Conservation (phyloP, 2,888 invertebrate species). For the Pinctada fucata region DNA sequence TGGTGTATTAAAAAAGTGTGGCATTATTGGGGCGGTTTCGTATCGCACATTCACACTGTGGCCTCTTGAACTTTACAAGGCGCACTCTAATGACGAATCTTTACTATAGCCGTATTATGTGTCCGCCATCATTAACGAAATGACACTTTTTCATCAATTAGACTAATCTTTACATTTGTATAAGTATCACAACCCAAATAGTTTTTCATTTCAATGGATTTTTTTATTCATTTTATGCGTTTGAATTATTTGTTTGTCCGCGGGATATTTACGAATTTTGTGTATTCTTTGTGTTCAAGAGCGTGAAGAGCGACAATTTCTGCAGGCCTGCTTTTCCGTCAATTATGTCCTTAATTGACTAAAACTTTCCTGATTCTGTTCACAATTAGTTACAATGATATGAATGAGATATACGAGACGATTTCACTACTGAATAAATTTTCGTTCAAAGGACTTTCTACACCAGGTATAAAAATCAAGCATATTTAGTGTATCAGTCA, state of each 20-base stretch:
- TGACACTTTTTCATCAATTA: slow-evolving; percentile 41
- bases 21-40: slow-evolving; percentile 37
- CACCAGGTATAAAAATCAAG: too few species aligned
- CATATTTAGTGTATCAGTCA: too few species aligned
- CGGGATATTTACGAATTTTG: slow-evolving; percentile 11
- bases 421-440: too few species aligned
- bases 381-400: too few species aligned
- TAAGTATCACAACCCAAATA: slow-evolving; percentile 29
- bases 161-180: slow-evolving; percentile 27
- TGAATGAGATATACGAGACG: too few species aligned
- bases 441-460: too few species aligned
- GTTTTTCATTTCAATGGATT: slow-evolving; percentile 21
- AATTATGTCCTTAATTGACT: not conserved
- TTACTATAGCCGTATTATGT: slow-evolving; percentile 3
- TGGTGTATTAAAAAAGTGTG: slow-evolving; percentile 32
- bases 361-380: not conserved
- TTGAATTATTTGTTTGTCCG: slow-evolving; percentile 21
- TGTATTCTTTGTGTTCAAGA: slow-evolving; percentile 13
- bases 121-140: slow-evolving; percentile 29
- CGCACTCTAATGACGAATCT: too few species aligned
- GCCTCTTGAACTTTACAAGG: slow-evolving; percentile 9
- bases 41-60: slow-evolving; percentile 25
- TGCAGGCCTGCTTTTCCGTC: not conserved
- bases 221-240: not conserved
- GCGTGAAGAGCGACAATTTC: slow-evolving; percentile 10